Base-by-base conservation (phyloP, 2,888 invertebrate genomes). In the Drosophila maculinotata region DNA sequence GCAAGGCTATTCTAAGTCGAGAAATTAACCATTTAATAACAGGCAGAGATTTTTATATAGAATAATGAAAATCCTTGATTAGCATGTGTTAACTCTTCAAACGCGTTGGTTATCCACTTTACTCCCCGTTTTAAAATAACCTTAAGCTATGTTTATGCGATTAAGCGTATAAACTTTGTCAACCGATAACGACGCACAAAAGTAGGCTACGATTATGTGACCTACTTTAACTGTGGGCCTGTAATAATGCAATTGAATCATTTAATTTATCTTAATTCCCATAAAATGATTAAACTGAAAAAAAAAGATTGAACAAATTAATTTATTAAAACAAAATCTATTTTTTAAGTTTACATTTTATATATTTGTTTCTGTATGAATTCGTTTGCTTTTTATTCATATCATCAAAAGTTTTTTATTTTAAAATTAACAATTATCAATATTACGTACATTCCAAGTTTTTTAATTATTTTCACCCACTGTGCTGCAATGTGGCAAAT, bases 101-200 rank as follows among this genome's bases (percentile, higher is more conserved):
- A 15, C 14, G 23, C 49, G n/a, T 38, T 74, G 51, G 56, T 69
- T 41, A 68, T n/a, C n/a, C n/a, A n/a, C n/a, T n/a, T n/a, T n/a
- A n/a, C 20, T 65, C 56, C 52, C 23, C 12, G 23, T 30, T 36
- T 63, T 63, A 39, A n/a, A 84, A 75, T 63, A 76, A 35, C 71
- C 71, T 70, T 57, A 60, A 71, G 74, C 74, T 62, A 71, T 74
- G 70, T 79, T 76, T 74, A 80, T 62, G 83, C 86, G 69, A 83
- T 86, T 83, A 74, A 67, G 80, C 56, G 59, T 38, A 74, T 71
- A 59, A 76, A 76, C 66, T 72, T 69, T 59, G 68, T 75, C 60
- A 60, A 48, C 48, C 63, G 48, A 64, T 72, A 66, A 59, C 47
- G 14, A 49, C 39, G 49, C 59, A 54, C 48, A 36, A 65, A 80